Evolutionary conservation across 2,113 vertebrate genomes (phyloP).

Genomic region (Cryptomyrus ogoouensis): DNA sequence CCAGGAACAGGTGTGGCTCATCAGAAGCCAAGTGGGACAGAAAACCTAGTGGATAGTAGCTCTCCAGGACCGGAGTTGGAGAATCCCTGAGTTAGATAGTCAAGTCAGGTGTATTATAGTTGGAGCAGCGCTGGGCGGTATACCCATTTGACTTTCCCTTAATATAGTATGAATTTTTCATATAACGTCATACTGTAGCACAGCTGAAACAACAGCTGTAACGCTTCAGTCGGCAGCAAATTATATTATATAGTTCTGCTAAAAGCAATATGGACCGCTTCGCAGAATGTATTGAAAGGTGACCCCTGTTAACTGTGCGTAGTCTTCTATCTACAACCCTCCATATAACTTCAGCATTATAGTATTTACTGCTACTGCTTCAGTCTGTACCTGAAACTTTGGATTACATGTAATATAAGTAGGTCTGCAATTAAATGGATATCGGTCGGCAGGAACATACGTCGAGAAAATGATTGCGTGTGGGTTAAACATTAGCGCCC

Average conservation of each 20-base stretch:
- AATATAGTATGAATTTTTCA: background rate
- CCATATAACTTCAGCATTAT: background rate
- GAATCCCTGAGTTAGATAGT: background rate
- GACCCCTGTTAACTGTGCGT: background rate
- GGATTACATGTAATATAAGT: background rate
- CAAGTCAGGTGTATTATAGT: background rate
- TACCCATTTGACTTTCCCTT: background rate
- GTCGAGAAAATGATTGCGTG: background rate
- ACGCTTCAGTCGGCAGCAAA: background rate
- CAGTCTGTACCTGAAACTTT: background rate
- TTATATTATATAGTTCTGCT: background rate
- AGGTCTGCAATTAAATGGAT: background rate
- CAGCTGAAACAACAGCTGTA: background rate
- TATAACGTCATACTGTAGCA: background rate
- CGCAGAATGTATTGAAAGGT: background rate
- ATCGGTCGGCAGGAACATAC: background rate
- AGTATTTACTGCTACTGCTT: background rate
- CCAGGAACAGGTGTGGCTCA: too few species aligned
- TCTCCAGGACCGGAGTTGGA: too few species aligned
- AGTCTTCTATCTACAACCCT: background rate
- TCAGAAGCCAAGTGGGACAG: too few species aligned
- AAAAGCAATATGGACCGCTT: background rate
- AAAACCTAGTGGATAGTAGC: too few species aligned
- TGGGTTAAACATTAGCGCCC: background rate
- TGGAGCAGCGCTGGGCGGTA: background rate